Evolutionary conservation across 2,113 vertebrate genomes (phyloP), one percentile per base, ranked within the genome.

Genomic region (Parus major): DNA sequence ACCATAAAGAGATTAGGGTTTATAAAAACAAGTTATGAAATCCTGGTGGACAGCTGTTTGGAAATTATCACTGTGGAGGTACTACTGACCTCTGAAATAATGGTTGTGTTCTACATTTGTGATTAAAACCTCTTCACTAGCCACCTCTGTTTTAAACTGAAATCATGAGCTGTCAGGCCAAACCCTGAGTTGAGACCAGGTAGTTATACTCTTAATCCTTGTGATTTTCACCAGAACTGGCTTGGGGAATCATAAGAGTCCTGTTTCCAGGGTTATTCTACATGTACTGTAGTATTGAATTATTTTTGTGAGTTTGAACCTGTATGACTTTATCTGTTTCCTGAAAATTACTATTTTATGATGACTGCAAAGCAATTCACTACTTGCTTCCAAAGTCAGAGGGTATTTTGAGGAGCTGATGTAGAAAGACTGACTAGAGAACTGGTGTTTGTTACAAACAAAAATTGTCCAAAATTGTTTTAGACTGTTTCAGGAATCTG

Each of bases 331-430:
- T 52, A 33, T 60, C 36, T 12, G 2, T 55, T 82, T 71, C 49
- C 36, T 81, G 88, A 61, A 92, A 83, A 35, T 27, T 28, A 42
- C 12, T 82, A 12, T 50, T 91, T 80, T 55, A 44, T 57, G 57
- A 33, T 22, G 47, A 41, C 68, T 81, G 49, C 69, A 65, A 41
- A 93, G 49, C 71, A 88, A 39, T 55, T 94, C 2, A 0, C 21
- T 83, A 9, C 39, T 85, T 12, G 14, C 28, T 81, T 90, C 68
- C 65, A 6, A 61, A 91, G 80, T 73, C 44, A 68, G 85, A 63
- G 69, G 61, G 36, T 68, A 46, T 86, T 93, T 88, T 75, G 60
- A 94, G 92, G 90, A 95, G 72, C 82, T 84, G 69, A 14, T 69
- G 6, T 49, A 65, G 85, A 47, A 77, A 73, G 70, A 57, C 22